Conservation (phyloP, 2,888 invertebrate genomes). For the Trachelus stipa region DNA sequence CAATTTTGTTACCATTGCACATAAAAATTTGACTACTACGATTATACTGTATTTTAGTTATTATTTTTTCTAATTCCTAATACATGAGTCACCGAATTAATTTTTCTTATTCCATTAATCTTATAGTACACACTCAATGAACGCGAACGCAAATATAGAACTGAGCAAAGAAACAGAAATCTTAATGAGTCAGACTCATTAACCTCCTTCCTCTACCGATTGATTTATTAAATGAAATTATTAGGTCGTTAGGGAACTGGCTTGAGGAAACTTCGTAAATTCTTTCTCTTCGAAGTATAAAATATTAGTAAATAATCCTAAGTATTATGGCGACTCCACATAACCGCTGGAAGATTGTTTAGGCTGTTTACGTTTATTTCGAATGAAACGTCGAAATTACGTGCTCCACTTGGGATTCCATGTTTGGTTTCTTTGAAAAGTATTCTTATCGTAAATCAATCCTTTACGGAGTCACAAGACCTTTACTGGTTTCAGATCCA, state of each 20-base stretch:
- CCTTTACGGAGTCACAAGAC: neutral
- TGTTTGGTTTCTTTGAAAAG: neutral
- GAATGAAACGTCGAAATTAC: slow-evolving; percentile 19
- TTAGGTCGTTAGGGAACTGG: neutral
- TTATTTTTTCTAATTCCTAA: neutral
- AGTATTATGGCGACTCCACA: neutral
- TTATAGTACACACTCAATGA: neutral
- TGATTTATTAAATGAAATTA: neutral
- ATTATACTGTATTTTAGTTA: neutral
- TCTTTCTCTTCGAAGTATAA: neutral
- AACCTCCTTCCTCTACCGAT: neutral
- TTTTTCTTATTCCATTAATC: neutral
- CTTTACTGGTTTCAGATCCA: slow-evolving; percentile 66
- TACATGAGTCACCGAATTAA: neutral
- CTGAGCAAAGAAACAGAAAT: neutral
- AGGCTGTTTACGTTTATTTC: neutral
- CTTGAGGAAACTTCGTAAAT: neutral
- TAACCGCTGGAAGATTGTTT: neutral
- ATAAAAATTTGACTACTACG: neutral
- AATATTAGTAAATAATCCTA: neutral
- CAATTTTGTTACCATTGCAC: neutral
- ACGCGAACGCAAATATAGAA: neutral
- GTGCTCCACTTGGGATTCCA: neutral
- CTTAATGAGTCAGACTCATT: neutral
- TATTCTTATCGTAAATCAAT: neutral